Base-by-base conservation (phyloP, 2,113 vertebrate species). In the Micromys minutus region DNA sequence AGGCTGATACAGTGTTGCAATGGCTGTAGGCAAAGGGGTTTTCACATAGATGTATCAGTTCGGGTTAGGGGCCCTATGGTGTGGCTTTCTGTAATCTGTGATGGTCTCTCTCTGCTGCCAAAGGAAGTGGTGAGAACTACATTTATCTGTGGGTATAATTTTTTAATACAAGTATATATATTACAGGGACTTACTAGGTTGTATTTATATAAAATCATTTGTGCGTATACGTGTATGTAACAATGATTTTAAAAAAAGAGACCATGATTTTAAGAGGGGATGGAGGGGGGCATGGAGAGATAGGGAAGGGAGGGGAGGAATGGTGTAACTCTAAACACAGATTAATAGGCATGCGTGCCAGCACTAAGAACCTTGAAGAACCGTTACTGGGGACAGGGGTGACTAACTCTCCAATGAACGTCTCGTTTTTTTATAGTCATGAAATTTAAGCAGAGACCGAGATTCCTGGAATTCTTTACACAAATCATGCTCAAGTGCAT, bases 391-490 rank as follows among this genome's bases (percentile, higher is more conserved):
- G n/a, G n/a, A n/a, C n/a, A n/a, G n/a, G n/a, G n/a, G n/a, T n/a
- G n/a, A n/a, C n/a, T 97, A 90, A 87, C 50, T 84, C 15, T 92
- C 63, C 88, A 55, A 4, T 94, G 95, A 63, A 36, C 93, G 94
- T 4, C 97, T 74, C 97, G n/a, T n/a, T 13, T 95, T 97, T 94
- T 93, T 83, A 42, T 96, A 99, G 99, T 99, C 91, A 98, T 99
- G 98, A 99, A 99, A 97, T 98, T 99, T 96, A 99, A 98, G 96
- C 95, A 95, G 0, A 98, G 98, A 74, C 57, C 97, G 36, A 98
- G 98, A 96, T 99, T 99, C 96, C 97, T 99, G 94, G 99, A 99
- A 97, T 99, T 99, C 96, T 99, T 99, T 57, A 98, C 98, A 15
- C 98, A 98, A 79, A 97, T 99, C 90, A 97, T 99, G 93, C 98